Percentiles rank a stretch among this genome's conserved stretches.
These are phyloP conservation scores for Tinamus guttatus DNA, from an alignment of 2,113 vertebrate genomes.

Conservation along the genomic window DNA sequence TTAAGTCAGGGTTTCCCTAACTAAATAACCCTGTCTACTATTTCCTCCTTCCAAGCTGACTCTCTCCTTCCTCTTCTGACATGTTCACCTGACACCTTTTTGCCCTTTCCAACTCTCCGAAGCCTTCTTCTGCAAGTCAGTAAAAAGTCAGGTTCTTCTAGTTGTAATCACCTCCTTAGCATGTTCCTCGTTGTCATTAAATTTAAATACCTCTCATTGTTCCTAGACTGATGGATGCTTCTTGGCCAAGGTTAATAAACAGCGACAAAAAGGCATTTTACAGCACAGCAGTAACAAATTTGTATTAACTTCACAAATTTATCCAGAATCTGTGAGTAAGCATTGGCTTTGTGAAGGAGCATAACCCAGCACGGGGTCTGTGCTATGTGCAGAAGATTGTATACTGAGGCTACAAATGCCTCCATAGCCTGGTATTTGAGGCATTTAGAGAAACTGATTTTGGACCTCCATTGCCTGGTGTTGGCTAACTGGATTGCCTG, in stretches of 20 bases:
- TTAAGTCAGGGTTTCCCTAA: neutral
- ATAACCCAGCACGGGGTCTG: neutral
- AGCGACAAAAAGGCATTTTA: neutral
- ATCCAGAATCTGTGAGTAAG: neutral
- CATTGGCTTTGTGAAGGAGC: neutral
- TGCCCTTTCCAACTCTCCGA: neutral
- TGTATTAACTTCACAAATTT: neutral
- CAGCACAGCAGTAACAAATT: neutral
- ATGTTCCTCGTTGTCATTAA: neutral
- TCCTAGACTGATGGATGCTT: neutral
- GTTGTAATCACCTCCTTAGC: neutral
- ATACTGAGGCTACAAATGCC: neutral
- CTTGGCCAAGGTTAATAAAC: slow-evolving; percentile 7
- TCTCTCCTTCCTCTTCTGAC: neutral
- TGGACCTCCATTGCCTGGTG: neutral
- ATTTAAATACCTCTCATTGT: neutral
- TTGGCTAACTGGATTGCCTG: neutral
- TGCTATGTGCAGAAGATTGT: neutral
- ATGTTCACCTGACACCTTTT: neutral
- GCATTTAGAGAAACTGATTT: neutral
- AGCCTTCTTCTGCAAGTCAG: neutral
- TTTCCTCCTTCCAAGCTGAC: fast-evolving
- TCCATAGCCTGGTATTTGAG: neutral
- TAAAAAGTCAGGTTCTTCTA: neutral
- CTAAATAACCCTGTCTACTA: neutral